Evolutionary conservation across 2,113 vertebrate genomes (phyloP), one percentile per base, ranked within the genome.

Genomic region (Hylia prasina): DNA sequence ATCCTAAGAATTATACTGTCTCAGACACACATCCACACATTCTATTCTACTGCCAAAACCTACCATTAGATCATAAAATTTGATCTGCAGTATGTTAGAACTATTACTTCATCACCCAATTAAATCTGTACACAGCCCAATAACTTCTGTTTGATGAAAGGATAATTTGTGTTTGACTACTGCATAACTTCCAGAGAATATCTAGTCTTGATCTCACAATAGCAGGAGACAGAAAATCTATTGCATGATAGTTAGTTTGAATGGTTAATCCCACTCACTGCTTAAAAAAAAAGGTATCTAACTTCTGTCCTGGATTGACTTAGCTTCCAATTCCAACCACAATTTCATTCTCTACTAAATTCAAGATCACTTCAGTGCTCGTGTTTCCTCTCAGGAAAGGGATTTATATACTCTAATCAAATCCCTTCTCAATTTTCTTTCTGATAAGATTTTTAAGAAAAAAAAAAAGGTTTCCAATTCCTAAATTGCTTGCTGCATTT

Each of bases 121-220:
- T 95, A 96, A 87, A 93, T 91, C 66, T 88, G 28, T 80, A 63
- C 66, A 44, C 33, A 91, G 79, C 50, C 61, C 10, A 90, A 66
- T 77, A 82, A 73, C 82, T 93, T 90, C 82, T 83, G 50, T 86
- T 91, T 80, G 95, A 91, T 90, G 92, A 95, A 96, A 96, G 71
- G 47, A 95, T 96, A 90, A 94, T 91, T 93, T 86, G 82, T 73
- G 82, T 68, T 96, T 93, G 91, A 80, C 63, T 94, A 94, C 85
- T 3, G 4, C 44, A 53, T 96, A 88, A 72, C 75, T 90, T 93
- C 58, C n/a, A 69, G 42, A 91, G 47, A 91, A 57, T 94, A 82
- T 95, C 93, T 48, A n/a, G 54, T 85, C 75, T 94, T 88, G 82
- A 95, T 94, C 76, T 92, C 76, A 95, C 71, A 91, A 51, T 58